phyloP scores from a whole-genome alignment of 2,888 invertebrate genomes.

The Temnothorax unifasciatus region DNA sequence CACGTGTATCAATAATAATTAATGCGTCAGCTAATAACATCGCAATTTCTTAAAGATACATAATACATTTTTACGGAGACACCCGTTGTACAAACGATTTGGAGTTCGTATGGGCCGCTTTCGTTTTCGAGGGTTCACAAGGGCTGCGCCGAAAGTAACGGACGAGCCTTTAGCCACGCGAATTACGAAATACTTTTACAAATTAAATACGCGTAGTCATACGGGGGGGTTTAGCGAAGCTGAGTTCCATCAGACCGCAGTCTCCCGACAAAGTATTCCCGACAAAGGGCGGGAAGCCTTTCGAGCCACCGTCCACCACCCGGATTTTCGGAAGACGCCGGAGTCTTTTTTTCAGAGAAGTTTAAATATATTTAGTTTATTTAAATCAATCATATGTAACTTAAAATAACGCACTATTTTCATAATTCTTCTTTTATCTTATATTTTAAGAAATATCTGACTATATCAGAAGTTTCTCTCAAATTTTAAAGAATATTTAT shows the following conservation, averaged over 20 bases:
- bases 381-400: not conserved
- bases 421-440: not conserved
- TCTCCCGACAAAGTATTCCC: conserved; percentile 83
- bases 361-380: conserved; percentile 43
- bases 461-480: not conserved
- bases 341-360: conserved; percentile 57
- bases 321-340: conserved; percentile 71
- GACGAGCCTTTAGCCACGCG: conserved; percentile 78
- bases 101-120: conserved; percentile 63
- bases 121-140: conserved; percentile 68
- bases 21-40: not conserved
- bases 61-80: conserved; percentile 52
- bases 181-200: conserved; percentile 84
- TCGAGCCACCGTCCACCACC: conserved; percentile 69
- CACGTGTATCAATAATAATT: not conserved
- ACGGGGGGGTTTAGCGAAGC: conserved; percentile 72
- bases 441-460: not conserved
- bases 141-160: conserved; percentile 74
- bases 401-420: not conserved
- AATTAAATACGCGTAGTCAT: conserved; percentile 83
- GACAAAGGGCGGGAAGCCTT: conserved; percentile 79
- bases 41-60: not conserved
- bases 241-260: conserved; percentile 84
- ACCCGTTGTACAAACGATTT: conserved; percentile 71
- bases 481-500: not conserved